These are phyloP conservation scores for Cydia fagiglandana DNA, from an alignment of 1,140 invertebrate species.

Conservation along the genomic window DNA sequence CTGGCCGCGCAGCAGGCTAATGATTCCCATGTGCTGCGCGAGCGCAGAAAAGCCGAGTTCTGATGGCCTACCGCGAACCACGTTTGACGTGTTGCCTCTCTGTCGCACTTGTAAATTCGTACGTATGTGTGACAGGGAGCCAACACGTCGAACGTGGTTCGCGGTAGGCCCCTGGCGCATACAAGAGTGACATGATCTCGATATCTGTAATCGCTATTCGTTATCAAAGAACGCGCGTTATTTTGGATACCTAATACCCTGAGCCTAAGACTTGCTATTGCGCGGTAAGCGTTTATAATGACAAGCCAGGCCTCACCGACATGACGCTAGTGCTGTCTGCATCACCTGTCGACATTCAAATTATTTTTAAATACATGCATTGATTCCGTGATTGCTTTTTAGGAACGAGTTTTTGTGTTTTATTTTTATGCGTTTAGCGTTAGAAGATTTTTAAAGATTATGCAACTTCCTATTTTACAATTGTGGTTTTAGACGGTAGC, in stretches of 20 bases:
- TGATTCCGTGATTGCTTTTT: conserved; percentile 27
- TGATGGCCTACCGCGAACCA: too few relatives aligned
- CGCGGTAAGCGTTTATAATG: not conserved
- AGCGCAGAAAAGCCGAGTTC: not conserved
- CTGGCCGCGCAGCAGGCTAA: conserved; percentile 48
- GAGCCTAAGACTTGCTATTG: not conserved
- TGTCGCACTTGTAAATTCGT: too few relatives aligned
- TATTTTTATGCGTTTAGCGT: not conserved
- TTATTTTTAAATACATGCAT: conserved; percentile 35
- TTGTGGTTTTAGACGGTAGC: not conserved
- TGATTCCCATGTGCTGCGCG: not conserved
- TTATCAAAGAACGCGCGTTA: not conserved
- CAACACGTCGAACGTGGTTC: too few relatives aligned
- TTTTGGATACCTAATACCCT: not conserved
- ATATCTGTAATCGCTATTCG: not conserved
- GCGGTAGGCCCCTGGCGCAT: too few relatives aligned
- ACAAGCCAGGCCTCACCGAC: conserved; percentile 40
- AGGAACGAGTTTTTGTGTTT: not conserved
- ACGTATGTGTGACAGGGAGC: too few relatives aligned
- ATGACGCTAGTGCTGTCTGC: conserved; percentile 47
- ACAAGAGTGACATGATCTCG: not conserved
- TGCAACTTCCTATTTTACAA: not conserved
- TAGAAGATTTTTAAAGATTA: not conserved
- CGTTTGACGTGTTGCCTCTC: too few relatives aligned
- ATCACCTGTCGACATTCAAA: conserved; percentile 45